phyloP scores from a whole-genome alignment of 2,797 vertebrate genomes.

The Cuniculus paca region DNA sequence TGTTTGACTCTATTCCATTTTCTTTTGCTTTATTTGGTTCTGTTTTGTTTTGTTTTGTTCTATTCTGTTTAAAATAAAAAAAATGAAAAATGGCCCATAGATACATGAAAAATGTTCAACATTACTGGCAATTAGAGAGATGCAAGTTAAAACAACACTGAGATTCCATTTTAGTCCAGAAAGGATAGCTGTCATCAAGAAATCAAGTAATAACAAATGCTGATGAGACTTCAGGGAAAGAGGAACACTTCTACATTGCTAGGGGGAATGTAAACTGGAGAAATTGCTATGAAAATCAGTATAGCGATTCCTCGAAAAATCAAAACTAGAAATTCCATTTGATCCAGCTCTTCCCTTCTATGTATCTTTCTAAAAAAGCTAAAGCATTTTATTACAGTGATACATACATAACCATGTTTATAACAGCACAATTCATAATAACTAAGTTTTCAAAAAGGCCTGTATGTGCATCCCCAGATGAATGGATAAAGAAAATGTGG shows the following conservation, averaged over 20 bases:
- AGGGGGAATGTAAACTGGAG: background rate
- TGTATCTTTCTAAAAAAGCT: background rate
- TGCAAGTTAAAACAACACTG: background rate
- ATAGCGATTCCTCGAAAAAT: background rate
- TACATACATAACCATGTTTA: background rate
- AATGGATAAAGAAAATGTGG: background rate
- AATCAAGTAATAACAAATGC: background rate
- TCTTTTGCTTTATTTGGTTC: too few relatives aligned
- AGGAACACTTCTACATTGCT: background rate
- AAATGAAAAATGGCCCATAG: background rate
- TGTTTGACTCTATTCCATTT: too few relatives aligned
- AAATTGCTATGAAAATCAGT: background rate
- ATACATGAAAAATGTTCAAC: background rate
- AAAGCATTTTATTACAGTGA: background rate
- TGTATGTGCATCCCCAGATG: background rate
- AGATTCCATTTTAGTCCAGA: background rate
- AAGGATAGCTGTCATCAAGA: background rate
- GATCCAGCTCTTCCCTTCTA: background rate
- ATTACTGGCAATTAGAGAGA: background rate
- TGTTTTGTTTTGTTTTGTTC: too few relatives aligned
- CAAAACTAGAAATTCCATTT: background rate
- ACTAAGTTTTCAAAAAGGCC: background rate
- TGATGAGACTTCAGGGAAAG: background rate
- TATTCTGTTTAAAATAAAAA: too few relatives aligned
- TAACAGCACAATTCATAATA: background rate